Evolutionary conservation across 1,140 invertebrate species (phyloP), one percentile per base, ranked within the genome.

Genomic region (Pectinophora gossypiella): DNA sequence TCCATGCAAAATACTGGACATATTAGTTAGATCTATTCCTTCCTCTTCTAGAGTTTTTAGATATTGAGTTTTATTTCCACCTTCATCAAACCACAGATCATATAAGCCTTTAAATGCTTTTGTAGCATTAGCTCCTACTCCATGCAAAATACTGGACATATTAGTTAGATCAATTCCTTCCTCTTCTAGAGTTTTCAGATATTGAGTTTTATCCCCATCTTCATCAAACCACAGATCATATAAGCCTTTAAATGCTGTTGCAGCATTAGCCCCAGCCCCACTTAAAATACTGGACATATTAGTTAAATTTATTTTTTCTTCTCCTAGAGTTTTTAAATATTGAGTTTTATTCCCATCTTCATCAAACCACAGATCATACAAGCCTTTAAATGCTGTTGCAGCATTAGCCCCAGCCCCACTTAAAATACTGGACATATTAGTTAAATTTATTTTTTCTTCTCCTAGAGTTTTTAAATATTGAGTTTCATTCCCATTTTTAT

Each of bases 261-360:
- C 6, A 38, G 36, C 36, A 7, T 38, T 48, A 35, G 46, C 23
- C 40, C 62, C 48, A 12, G 59, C 21, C 58, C 44, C 51, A 48
- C 45, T 56, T 48, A 69, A 56, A 51, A 69, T 69, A 56, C 59
- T 60, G 12, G 63, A 63, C 48, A 66, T 63, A 56, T 42, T 65
- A 20, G 48, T 12, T 35, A 65, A 22, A 58, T 47, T 60, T 49
- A 63, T 48, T 40, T 45, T 38, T 23, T 61, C 23, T 56, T 56
- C 48, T 48, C 63, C 54, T 12, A 72, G 18, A 53, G 45, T 57
- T 51, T 56, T 57, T 35, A 69, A 52, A 59, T 62, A 72, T 48
- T 61, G 47, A 9, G 61, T 64, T 54, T 58, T 64, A 18, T 64
- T 61, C 21, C 64, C 67, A 16, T 51, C 12, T 19, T 51, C 21